Conservation (phyloP, 2,113 vertebrate species). For the Crotalus helleri region DNA sequence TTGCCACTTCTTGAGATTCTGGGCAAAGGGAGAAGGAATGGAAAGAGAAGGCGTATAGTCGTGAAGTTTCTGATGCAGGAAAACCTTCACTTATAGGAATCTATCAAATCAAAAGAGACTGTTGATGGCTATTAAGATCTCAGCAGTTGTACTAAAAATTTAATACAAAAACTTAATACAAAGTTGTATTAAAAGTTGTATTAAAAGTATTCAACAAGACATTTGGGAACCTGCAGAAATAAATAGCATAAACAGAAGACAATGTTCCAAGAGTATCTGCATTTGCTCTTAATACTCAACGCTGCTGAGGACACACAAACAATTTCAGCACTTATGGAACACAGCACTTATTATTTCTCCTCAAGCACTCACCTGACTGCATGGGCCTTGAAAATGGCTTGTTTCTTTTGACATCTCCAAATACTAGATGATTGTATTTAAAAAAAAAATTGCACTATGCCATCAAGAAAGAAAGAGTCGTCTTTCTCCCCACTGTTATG, state of each 20-base stretch:
- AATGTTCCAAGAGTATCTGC: background rate
- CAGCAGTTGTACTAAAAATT: background rate
- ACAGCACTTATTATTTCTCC: background rate
- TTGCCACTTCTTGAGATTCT: background rate
- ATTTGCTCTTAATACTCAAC: background rate
- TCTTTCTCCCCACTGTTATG: background rate
- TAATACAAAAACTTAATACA: no score
- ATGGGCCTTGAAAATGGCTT: background rate
- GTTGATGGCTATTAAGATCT: slow-evolving; percentile 14
- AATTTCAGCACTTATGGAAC: accelerated
- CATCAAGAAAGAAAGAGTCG: background rate
- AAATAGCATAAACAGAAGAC: background rate
- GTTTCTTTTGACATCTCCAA: background rate
- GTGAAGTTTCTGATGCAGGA: slow-evolving; percentile 2
- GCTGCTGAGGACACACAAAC: background rate
- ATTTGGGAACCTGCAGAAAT: background rate
- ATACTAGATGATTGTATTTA: background rate
- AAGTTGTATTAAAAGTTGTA: background rate
- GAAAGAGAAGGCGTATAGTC: background rate
- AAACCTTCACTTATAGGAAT: background rate
- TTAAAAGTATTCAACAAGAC: background rate
- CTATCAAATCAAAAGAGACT: slow-evolving; percentile 2
- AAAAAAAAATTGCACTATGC: background rate
- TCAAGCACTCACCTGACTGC: background rate
- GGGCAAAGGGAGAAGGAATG: background rate